Conservation (phyloP, 2,113 vertebrate genomes). For the Falco punctatus region DNA sequence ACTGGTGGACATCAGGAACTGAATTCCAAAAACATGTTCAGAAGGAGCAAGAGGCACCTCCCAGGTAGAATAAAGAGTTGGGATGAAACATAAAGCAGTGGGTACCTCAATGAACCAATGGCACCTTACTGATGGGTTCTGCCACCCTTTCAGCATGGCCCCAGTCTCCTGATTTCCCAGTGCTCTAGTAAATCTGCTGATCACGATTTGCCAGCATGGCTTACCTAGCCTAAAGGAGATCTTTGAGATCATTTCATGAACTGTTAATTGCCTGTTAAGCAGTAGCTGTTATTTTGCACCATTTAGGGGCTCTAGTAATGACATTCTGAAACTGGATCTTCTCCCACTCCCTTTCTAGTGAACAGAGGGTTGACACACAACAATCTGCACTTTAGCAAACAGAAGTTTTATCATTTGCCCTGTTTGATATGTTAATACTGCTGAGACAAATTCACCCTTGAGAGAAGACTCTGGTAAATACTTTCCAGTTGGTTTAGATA, state of each 20-base stretch:
- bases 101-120: neutral
- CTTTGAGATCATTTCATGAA: neutral
- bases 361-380: neutral
- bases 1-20: neutral
- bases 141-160: accelerated
- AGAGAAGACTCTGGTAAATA: neutral
- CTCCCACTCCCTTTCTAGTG: accelerated
- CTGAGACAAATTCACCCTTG: neutral
- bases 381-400: neutral
- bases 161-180: neutral
- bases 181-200: neutral
- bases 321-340: neutral
- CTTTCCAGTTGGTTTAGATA: neutral
- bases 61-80: neutral
- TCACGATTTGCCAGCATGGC: neutral
- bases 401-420: neutral
- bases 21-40: neutral
- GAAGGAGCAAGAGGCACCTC: neutral
- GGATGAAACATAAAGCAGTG: neutral
- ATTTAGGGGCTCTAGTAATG: neutral
- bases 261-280: neutral
- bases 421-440: neutral
- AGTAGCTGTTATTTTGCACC: neutral
- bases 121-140: neutral
- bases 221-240: neutral